A percentile compares a stretch with the other conserved stretches of the same genome.
Evolutionary conservation across 2,113 vertebrate species (phyloP).

Genomic region (Himantopus leucocephalus): DNA sequence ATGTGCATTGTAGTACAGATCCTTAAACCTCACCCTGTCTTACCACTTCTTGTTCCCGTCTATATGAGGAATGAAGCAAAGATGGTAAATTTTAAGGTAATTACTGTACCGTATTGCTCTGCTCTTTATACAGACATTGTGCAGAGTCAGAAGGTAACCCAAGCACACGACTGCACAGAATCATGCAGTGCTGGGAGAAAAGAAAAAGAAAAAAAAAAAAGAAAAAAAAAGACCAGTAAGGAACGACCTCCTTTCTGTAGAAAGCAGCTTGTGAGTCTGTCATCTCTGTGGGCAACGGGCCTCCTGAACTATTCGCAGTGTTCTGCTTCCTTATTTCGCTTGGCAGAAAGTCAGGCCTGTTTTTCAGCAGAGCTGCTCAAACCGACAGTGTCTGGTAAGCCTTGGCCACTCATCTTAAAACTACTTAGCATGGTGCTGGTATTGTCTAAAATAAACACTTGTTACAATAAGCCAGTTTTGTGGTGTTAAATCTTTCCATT

Average conservation of each 20-base stretch:
- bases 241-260: background rate
- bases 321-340: conserved; percentile 59
- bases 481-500: background rate
- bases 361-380: conserved; percentile 50
- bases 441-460: background rate
- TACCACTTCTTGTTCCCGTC: background rate
- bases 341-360: conserved; percentile 56
- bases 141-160: background rate
- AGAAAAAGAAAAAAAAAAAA: background rate
- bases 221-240: background rate
- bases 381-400: background rate
- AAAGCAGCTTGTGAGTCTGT: background rate
- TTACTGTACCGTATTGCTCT: background rate
- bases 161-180: background rate
- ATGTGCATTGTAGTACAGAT: background rate
- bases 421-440: background rate
- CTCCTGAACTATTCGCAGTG: conserved; percentile 12
- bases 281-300: background rate
- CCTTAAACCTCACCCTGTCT: background rate
- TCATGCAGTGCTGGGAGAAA: background rate
- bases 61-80: background rate
- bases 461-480: background rate
- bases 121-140: background rate
- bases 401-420: background rate
- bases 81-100: background rate